Conservation (phyloP, 2,888 invertebrate genomes). For the Eumacrocentrus americanus region DNA sequence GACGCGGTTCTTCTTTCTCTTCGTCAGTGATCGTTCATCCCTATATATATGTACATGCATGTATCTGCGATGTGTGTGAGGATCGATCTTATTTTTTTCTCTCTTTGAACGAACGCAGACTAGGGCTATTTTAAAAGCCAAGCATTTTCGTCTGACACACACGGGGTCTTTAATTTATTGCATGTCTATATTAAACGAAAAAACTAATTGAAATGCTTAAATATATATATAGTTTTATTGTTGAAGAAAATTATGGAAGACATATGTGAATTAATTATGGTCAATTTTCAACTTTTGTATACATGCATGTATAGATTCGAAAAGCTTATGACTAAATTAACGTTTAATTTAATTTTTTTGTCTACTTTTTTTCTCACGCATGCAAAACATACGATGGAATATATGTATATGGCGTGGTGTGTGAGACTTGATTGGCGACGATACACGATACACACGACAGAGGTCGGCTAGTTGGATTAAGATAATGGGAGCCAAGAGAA, state of each 20-base stretch:
- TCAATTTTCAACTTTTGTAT: background rate
- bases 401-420: conserved; percentile 8
- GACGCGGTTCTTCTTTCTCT: conserved; percentile 19
- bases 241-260: too few species aligned
- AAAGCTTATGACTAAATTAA: conserved; percentile 4
- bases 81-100: too few species aligned
- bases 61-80: too few species aligned
- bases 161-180: conserved; percentile 19
- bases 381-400: background rate
- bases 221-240: conserved; percentile 4
- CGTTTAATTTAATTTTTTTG: background rate
- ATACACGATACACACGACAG: conserved; percentile 21
- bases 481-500: conserved; percentile 35
- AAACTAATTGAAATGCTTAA: conserved; percentile 18
- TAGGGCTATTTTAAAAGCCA: background rate
- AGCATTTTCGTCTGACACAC: conserved; percentile 9
- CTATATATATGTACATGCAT: background rate
- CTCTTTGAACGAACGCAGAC: background rate
- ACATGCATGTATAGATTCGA: too few species aligned
- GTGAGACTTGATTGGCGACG: conserved; percentile 21
- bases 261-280: conserved; percentile 6
- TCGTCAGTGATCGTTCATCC: conserved; percentile 11
- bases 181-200: conserved; percentile 17
- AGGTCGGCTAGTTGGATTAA: conserved; percentile 31
- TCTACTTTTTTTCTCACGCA: background rate